Evolutionary conservation across 1,140 invertebrate species (phyloP), one percentile per base, ranked within the genome.

Genomic region (Drosophila cardini): DNA sequence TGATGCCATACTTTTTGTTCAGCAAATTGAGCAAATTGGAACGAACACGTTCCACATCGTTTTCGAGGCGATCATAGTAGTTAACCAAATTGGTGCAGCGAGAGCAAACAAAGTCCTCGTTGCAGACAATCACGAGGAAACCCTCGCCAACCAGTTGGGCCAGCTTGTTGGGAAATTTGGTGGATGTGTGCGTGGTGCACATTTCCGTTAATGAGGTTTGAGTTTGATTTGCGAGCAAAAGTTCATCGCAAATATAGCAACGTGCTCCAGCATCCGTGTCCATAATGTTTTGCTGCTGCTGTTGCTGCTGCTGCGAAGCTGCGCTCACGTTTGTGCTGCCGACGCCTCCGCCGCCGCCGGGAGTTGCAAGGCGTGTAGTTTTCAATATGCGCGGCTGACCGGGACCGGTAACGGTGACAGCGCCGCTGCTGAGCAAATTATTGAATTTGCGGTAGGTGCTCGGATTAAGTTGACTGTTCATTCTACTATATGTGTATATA

Each of bases 121-220:
- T 78, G 65, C 90, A 91, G 1, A 92, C 83, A 26, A 92, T 92
- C 2, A 92, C 91, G 50, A 92, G 55, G 61, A 92, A 92, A 2
- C 87, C 90, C 65, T 92, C 91, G 52, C 91, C 91, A 43, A 92
- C 90, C 34, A 92, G 64, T 56, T 91, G 90, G 2, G 90, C 91
- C 57, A 92, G 73, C 77, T 92, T 92, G 53, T 92, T 92, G 26
- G 91, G 91, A 21, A 92, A 90, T 62, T 92, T 92, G 52, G 91
- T 92, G 16, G 80, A 71, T 11, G 91, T 90, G 62, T 90, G 84
- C 42, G 87, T 80, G 56, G 91, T 92, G 16, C 60, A 72, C 75
- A 91, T 90, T 5, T 92, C 91, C 5, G 90, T 90, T 0, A 92
- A 52, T 4, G 72, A 53, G n/a, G 90, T 84, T 34, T 89, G 78